These are phyloP conservation scores for Cerceris ruficornis DNA, from an alignment of 2,888 invertebrate genomes.

Conservation along the genomic window DNA sequence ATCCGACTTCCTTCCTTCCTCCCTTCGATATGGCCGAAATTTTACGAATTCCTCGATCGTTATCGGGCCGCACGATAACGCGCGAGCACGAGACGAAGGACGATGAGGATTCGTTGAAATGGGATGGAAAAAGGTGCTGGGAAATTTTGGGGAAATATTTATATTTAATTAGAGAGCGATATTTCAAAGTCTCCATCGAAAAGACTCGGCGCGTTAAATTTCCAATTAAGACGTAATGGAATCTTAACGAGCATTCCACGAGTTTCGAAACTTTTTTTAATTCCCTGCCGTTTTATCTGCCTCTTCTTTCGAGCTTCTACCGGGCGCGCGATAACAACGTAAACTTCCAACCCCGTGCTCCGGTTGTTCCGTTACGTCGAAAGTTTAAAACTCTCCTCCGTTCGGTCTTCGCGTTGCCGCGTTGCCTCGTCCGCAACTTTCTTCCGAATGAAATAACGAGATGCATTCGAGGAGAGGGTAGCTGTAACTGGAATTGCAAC, in stretches of 20 bases:
- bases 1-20: constrained; percentile 11
- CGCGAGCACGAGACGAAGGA: too few relatives aligned
- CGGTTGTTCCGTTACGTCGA: constrained; percentile 9
- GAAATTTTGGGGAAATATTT: too few relatives aligned
- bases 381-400: constrained; percentile 15
- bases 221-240: constrained; percentile 16
- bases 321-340: constrained; percentile 1
- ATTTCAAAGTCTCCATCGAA: not conserved
- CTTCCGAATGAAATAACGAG: constrained; percentile 37
- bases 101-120: too few relatives aligned
- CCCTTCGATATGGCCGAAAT: constrained; percentile 28
- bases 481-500: not conserved
- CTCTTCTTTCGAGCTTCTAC: constrained; percentile 2
- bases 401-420: not conserved
- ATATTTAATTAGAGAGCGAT: not conserved
- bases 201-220: not conserved
- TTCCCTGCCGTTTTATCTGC: constrained; percentile 4
- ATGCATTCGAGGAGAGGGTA: constrained; percentile 9
- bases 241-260: constrained; percentile 22
- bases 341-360: constrained; percentile 17
- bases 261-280: constrained; percentile 2
- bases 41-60: not conserved
- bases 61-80: too few relatives aligned
- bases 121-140: too few relatives aligned
- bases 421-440: constrained; percentile 19